Evolutionary conservation across 2,888 invertebrate genomes (phyloP), one percentile per base, ranked within the genome.

Genomic region (Gymnoscelis rufifasciata): DNA sequence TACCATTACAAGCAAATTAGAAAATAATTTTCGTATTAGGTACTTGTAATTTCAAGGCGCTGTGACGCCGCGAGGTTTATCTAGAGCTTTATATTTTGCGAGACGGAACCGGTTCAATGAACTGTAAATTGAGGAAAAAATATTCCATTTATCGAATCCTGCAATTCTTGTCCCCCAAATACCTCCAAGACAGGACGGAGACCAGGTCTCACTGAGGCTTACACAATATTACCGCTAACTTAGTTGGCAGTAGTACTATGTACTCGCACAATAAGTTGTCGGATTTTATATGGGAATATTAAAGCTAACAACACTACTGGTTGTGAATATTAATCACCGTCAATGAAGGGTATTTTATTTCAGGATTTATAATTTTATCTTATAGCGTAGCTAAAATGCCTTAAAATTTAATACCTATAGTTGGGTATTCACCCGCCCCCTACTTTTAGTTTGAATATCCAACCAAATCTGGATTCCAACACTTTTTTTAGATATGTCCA

Each of bases 221-320:
- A 51, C 54, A 46, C 51, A 52, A 60, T 65, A 65, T 62, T 78
- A 78, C 81, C 81, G 83, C 73, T 83, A 78, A 65, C 59, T 71
- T 64, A 66, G 62, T n/a, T n/a, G n/a, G n/a, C n/a, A n/a, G n/a
- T n/a, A n/a, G n/a, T n/a, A n/a, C n/a, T n/a, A n/a, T n/a, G n/a
- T n/a, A n/a, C n/a, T n/a, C n/a, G n/a, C n/a, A n/a, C n/a, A n/a
- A n/a, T n/a, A n/a, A n/a, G n/a, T n/a, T n/a, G n/a, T n/a, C n/a
- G n/a, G n/a, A n/a, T n/a, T n/a, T n/a, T n/a, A n/a, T n/a, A 37
- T 40, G 43, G 19, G 37, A 37, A 48, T 40, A 37, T 11, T 8
- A 36, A 43, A 36, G n/a, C n/a, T n/a, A n/a, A n/a, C n/a, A n/a
- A n/a, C n/a, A n/a, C n/a, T n/a, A n/a, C n/a, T n/a, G n/a, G n/a